Base-by-base conservation (phyloP, 2,113 vertebrate genomes). In the Aythya baeri region DNA sequence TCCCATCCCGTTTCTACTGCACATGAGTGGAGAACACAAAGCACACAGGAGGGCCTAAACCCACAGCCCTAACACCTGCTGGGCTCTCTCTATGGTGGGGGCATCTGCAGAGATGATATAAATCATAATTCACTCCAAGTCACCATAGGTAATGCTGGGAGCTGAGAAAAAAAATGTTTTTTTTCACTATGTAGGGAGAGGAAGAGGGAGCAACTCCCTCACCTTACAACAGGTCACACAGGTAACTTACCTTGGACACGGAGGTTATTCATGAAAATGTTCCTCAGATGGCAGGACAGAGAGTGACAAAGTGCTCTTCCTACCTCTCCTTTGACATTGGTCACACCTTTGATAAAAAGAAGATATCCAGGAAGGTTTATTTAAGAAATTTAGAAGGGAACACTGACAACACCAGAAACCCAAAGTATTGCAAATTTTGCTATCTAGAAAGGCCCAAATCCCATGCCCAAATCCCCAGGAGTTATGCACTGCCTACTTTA, bases 61-160 rank as follows among this genome's bases (percentile, higher is more conserved):
- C 9, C 36, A n/a, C 13, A 29, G 15, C 34, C 7, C 54, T 67
- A 41, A 41, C 41, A 67, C 17, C 11, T 59, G 16, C 68, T 62
- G 13, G 27, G 14, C 0, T 84, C 5, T 21, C 5, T 21, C 54
- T 1, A 0, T 29, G 43, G 16, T 44, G 32, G 18, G 5, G 36
- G 18, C 54, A 76, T 31, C 13, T 59, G 6, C 15, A 8, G 36
- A 31, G 18, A 20, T 78, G 31, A 6, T 4, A 31, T 13, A 77
- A 16, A 22, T 8, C 41, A 50, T 22, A 25, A 52, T 34, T 14
- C 23, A 32, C 1, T 46, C 72, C 34, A 26, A 70, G 41, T 67
- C 23, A n/a, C 20, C 44, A 41, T 34, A 32, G 18, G 12, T 43
- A 62, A 54, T 31, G 27, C 11, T 36, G 14, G 4, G 16, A 92